phyloP scores from a whole-genome alignment of 2,113 vertebrate species.

The Deroptyus accipitrinus region DNA sequence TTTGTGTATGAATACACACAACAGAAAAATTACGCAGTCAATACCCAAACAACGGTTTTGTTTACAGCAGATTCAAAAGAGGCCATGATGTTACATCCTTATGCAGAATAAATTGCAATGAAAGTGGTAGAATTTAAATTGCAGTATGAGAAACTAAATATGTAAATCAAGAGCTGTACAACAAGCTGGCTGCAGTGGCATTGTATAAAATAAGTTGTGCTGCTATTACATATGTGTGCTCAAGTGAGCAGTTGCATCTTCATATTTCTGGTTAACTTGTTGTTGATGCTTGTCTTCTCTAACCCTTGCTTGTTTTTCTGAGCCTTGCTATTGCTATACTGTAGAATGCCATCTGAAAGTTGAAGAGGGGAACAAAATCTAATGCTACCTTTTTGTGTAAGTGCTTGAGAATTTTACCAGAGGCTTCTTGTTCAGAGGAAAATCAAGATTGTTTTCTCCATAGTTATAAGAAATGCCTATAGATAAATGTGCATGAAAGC shows the following conservation, averaged over 20 bases:
- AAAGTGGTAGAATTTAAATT: background rate
- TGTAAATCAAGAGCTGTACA: background rate
- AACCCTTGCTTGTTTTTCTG: background rate
- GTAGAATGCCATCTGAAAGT: background rate
- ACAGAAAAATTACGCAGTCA: background rate
- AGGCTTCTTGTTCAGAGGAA: conserved; percentile 31
- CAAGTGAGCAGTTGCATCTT: background rate
- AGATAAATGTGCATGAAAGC: background rate
- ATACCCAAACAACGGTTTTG: background rate
- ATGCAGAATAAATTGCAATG: background rate
- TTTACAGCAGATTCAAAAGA: background rate
- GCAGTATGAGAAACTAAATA: background rate
- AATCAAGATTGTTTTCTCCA: background rate
- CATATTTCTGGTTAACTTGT: background rate
- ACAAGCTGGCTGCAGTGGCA: background rate
- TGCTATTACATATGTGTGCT: background rate
- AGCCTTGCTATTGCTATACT: background rate
- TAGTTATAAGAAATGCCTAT: background rate
- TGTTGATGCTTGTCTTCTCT: background rate
- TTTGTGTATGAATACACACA: background rate
- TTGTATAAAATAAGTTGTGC: background rate
- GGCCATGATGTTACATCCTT: background rate
- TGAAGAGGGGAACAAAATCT: background rate
- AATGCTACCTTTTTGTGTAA: background rate
- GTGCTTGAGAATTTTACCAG: background rate